Evolutionary conservation across 2,797 vertebrate genomes (phyloP).

Genomic region (Mallotus villosus): DNA sequence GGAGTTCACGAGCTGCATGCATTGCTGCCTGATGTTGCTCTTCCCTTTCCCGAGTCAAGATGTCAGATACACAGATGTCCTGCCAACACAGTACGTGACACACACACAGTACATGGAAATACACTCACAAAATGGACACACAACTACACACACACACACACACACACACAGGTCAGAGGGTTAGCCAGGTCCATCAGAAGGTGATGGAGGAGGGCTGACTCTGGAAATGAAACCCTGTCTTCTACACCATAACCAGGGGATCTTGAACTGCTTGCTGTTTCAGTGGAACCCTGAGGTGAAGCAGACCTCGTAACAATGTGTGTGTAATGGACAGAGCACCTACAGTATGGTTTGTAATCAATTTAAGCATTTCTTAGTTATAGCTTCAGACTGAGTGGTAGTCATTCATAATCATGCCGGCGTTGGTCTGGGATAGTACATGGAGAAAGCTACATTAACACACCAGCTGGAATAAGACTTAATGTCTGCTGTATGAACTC

Average conservation of each 20-base stretch:
- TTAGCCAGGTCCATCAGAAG: not conserved
- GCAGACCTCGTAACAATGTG: too few species aligned
- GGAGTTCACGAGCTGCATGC: slow-evolving; percentile 7
- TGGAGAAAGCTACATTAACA: slow-evolving; percentile 19
- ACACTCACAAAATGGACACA: too few species aligned
- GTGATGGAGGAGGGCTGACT: too few species aligned
- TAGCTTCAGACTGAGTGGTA: not conserved
- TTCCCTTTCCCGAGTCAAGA: not conserved
- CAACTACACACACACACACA: not conserved
- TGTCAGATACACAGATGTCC: not conserved
- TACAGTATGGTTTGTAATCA: too few species aligned
- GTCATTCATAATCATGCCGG: not conserved
- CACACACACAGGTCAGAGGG: slow-evolving; percentile 25
- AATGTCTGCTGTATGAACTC: not conserved
- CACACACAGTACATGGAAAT: not conserved
- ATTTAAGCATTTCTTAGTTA: not conserved
- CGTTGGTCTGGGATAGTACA: slow-evolving; percentile 23
- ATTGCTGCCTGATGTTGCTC: slow-evolving; percentile 1
- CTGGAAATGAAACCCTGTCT: too few species aligned
- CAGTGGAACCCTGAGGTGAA: too few species aligned
- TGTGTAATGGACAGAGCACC: too few species aligned
- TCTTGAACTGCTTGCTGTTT: too few species aligned
- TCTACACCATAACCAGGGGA: too few species aligned
- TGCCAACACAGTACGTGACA: not conserved
- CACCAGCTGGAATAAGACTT: slow-evolving; percentile 9